Percentiles rank a stretch among this genome's conserved stretches.
Conservation (phyloP, 53 echinoderm and acorn worm genomes). For the Apostichopus leukothele region DNA sequence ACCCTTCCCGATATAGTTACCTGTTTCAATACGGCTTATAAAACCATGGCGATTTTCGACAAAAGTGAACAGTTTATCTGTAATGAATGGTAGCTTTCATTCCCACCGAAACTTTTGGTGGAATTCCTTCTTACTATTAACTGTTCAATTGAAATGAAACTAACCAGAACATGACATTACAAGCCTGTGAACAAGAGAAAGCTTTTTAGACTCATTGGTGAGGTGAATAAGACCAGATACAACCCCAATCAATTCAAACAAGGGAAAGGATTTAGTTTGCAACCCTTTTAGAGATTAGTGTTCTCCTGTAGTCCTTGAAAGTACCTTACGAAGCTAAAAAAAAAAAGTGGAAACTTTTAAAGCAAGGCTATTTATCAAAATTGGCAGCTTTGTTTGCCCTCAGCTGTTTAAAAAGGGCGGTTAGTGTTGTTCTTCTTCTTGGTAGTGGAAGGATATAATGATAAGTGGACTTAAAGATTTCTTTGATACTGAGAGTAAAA, state of each 20-base stretch:
- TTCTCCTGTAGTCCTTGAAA: neutral
- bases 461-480: too few species aligned
- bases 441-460: too few species aligned
- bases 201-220: conserved; percentile 10
- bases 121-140: neutral
- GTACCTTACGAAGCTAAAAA: neutral
- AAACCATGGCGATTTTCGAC: too few species aligned
- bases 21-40: too few species aligned
- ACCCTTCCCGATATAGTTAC: too few species aligned
- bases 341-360: neutral
- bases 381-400: neutral
- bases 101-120: neutral
- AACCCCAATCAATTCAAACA: neutral
- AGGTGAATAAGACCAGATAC: conserved; percentile 36
- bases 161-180: conserved; percentile 26
- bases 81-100: neutral
- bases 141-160: conserved; percentile 14
- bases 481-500: too few species aligned
- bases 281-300: neutral
- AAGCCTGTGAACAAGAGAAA: conserved; percentile 6
- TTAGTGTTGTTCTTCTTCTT: too few species aligned
- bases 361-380: neutral
- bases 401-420: neutral
- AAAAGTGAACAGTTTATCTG: neutral
- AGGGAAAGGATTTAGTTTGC: neutral